Conservation (phyloP, 2,113 vertebrate genomes). For the Ciconia stormi region DNA sequence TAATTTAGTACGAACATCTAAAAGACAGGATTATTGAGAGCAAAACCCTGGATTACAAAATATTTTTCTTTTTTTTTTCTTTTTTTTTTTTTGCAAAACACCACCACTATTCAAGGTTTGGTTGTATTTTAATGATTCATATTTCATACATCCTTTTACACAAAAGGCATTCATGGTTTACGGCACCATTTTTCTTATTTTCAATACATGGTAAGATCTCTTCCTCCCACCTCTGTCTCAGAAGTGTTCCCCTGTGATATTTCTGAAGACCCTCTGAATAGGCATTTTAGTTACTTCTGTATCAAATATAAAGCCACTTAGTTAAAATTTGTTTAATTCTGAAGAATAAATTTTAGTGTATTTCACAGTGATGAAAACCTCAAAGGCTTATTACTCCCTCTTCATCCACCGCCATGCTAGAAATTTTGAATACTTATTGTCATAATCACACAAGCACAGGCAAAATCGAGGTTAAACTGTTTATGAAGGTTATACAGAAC, state of each 20-base stretch:
- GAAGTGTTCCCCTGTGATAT: background rate
- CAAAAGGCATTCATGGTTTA: conserved; percentile 14
- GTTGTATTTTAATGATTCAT: background rate
- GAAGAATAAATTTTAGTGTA: background rate
- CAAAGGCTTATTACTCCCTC: background rate
- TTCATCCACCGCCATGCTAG: background rate
- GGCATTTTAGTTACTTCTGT: background rate
- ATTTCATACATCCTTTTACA: background rate
- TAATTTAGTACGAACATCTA: background rate
- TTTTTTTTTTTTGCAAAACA: background rate
- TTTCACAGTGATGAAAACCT: conserved; percentile 17
- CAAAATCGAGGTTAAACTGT: background rate
- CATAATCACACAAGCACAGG: background rate
- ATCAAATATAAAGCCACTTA: background rate
- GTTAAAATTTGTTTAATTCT: background rate
- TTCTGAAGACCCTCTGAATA: background rate
- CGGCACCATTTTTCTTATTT: background rate
- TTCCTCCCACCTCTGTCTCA: background rate
- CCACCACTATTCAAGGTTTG: background rate
- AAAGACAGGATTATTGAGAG: background rate
- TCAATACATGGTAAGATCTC: background rate
- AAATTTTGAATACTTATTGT: background rate
- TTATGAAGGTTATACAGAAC: background rate
- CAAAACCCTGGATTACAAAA: background rate
- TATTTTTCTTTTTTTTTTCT: no score